Evolutionary conservation across 35 echinoderm and acorn worm species (phyloP).

Genomic region (Chiridota heheva): DNA sequence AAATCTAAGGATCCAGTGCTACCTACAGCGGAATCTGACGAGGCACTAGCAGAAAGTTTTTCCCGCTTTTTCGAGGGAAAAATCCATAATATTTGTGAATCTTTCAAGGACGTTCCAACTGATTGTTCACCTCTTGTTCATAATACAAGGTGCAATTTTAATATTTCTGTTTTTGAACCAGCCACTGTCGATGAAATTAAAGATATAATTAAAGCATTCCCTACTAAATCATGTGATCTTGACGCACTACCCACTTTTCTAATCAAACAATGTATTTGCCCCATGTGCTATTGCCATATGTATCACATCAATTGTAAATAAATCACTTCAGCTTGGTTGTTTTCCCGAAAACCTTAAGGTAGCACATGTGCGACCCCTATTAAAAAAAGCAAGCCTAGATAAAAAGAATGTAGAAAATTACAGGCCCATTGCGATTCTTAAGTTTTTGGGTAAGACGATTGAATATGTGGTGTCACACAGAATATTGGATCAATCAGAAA

Average conservation of each 20-base stretch:
- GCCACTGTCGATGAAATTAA: not conserved
- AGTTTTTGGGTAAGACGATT: conserved; percentile 4
- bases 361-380: not conserved
- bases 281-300: not conserved
- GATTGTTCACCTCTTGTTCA: not conserved
- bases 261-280: conserved; percentile 34
- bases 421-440: not conserved
- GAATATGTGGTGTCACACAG: no score
- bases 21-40: conserved; percentile 1
- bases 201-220: not conserved
- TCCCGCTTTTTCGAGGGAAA: conserved; percentile 16
- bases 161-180: not conserved
- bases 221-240: not conserved
- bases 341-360: conserved; percentile 20
- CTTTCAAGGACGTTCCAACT: not conserved
- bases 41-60: conserved; percentile 21
- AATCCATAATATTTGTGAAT: not conserved
- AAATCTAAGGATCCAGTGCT: conserved; percentile 11
- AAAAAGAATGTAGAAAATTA: not conserved
- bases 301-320: conserved; percentile 30
- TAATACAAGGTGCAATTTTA: not conserved
- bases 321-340: not conserved
- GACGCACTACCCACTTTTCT: conserved; percentile 31
- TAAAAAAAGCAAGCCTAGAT: not conserved
- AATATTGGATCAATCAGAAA: no score